Evolutionary conservation across 2,797 vertebrate species (phyloP).

Genomic region (Pipistrellus pipistrellus): DNA sequence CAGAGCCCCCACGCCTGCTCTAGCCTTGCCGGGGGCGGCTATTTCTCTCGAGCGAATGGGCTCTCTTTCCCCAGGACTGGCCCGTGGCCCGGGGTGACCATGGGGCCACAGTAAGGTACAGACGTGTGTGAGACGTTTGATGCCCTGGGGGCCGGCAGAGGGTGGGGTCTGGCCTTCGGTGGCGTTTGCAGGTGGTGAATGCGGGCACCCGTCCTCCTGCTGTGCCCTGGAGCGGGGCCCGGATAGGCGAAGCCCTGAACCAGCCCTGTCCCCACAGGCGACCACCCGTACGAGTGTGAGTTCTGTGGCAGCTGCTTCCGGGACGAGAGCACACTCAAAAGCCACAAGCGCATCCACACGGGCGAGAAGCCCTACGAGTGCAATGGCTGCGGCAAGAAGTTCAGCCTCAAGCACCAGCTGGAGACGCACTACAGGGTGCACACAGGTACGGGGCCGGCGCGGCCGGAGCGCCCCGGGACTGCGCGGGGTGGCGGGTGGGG

Average conservation of each 20-base stretch:
- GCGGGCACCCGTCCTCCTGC: not conserved
- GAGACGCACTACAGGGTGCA: conserved; percentile 99
- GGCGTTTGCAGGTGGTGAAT: not conserved
- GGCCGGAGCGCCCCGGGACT: conserved; percentile 1
- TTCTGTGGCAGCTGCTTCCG: conserved; percentile 99
- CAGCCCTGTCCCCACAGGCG: conserved; percentile 88
- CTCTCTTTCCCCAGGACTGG: not conserved
- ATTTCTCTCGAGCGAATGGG: not conserved
- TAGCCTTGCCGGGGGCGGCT: rapidly evolving
- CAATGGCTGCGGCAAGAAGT: conserved; percentile 99
- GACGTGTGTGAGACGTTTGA: not conserved
- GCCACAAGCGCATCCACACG: conserved; percentile 99
- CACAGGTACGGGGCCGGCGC: conserved; percentile 90
- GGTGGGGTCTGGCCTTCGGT: too few relatives aligned
- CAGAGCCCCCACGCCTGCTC: not conserved
- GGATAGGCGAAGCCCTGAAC: not conserved
- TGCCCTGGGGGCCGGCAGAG: rapidly evolving
- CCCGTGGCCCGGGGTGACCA: rapidly evolving
- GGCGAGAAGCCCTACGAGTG: conserved; percentile 99
- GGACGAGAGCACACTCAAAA: conserved; percentile 97
- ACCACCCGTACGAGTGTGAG: conserved; percentile 99
- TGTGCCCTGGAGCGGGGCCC: rapidly evolving
- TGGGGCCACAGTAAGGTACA: not conserved
- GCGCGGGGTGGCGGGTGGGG: not conserved
- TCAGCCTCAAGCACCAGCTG: conserved; percentile 99